Percentiles rank a stretch among this genome's conserved stretches.
phyloP scores from a whole-genome alignment of 2,113 vertebrate genomes.

The Pyrgilauda ruficollis region DNA sequence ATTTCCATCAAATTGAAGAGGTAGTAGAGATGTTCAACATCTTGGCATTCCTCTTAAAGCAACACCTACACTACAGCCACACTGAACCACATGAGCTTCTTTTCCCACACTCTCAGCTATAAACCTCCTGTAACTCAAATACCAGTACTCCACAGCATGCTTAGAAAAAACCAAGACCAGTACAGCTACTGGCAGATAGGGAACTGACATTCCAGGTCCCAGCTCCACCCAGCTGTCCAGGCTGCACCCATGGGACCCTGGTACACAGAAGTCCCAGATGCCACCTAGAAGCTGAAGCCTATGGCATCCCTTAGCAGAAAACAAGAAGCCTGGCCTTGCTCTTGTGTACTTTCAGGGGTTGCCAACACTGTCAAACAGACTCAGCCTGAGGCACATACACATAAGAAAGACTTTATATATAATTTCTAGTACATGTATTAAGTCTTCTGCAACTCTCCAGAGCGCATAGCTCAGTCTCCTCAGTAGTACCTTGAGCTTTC shows the following conservation, averaged over 20 bases:
- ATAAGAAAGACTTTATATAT: background rate
- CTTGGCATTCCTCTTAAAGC: background rate
- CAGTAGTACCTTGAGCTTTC: background rate
- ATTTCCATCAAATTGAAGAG: background rate
- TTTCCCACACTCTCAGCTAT: background rate
- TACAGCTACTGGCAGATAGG: background rate
- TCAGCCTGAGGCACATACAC: background rate
- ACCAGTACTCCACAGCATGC: background rate
- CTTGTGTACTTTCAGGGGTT: background rate
- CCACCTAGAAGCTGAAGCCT: background rate
- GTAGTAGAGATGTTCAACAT: background rate
- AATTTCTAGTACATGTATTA: background rate
- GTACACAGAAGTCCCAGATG: background rate
- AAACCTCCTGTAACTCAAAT: background rate
- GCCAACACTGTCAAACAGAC: background rate
- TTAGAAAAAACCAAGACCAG: background rate
- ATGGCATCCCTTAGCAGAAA: background rate
- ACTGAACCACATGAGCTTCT: background rate
- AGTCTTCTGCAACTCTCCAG: background rate
- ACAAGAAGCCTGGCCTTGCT: background rate
- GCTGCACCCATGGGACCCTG: accelerated
- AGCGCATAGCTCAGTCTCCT: background rate
- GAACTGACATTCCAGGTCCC: background rate
- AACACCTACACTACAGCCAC: background rate
- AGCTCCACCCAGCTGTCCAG: background rate